A percentile compares a stretch with the other conserved stretches of the same genome.
phyloP scores from a whole-genome alignment of 2,888 invertebrate species.

The Nomada flava region DNA sequence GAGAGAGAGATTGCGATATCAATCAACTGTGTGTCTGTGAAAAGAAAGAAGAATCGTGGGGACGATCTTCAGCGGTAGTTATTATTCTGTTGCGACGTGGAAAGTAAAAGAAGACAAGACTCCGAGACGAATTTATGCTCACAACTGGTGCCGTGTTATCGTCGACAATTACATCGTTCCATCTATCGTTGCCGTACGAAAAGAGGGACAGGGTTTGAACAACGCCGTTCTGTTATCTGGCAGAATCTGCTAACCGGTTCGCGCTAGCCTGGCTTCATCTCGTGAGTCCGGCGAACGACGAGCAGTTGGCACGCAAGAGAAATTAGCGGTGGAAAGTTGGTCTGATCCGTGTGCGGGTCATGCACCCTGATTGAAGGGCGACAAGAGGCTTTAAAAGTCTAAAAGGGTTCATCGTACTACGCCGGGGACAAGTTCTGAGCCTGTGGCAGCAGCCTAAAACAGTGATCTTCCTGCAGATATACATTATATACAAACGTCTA shows the following conservation, averaged over 20 bases:
- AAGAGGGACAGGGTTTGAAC: background rate
- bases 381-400: conserved; percentile 48
- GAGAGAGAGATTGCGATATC: too few relatives aligned
- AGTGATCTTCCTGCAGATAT: conserved; percentile 67
- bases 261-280: conserved; percentile 40
- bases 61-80: background rate
- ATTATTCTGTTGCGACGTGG: background rate
- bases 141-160: background rate
- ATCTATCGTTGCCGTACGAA: background rate
- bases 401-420: conserved; percentile 54
- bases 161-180: background rate
- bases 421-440: conserved; percentile 64
- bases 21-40: background rate
- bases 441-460: conserved; percentile 68
- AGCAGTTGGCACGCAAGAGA: conserved; percentile 23
- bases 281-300: background rate
- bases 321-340: conserved; percentile 37
- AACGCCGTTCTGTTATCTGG: conserved; percentile 8
- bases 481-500: conserved; percentile 57
- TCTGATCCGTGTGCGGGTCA: conserved; percentile 56
- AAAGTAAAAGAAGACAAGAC: background rate
- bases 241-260: conserved; percentile 37
- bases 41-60: background rate
- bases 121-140: too few relatives aligned
- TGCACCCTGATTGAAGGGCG: conserved; percentile 53